Percentiles rank a stretch among this genome's conserved stretches.
phyloP scores from a whole-genome alignment of 2,797 vertebrate species.

The Oryzias dopingdopingensis region DNA sequence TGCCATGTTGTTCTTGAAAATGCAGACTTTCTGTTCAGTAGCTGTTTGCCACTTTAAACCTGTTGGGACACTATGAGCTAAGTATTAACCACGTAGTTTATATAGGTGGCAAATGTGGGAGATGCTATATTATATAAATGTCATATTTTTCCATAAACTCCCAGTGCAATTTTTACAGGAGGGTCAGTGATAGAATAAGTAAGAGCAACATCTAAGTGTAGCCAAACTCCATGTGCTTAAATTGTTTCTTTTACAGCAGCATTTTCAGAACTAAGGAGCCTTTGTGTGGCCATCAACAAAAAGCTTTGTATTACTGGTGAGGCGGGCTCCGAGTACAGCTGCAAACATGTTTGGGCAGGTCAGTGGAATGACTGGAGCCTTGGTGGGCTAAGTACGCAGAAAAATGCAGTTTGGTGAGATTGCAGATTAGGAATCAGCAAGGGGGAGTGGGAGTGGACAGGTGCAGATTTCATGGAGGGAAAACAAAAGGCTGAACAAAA shows the following conservation, averaged over 20 bases:
- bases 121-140: not conserved
- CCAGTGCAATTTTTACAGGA: not conserved
- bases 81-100: constrained; percentile 1
- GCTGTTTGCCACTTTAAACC: constrained; percentile 6
- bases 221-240: constrained; percentile 41
- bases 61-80: not conserved
- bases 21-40: not conserved
- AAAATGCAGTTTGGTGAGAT: constrained; percentile 83
- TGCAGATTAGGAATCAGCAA: constrained; percentile 62
- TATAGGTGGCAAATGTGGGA: not conserved
- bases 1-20: not conserved
- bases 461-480: constrained; percentile 53
- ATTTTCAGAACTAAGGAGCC: constrained; percentile 64
- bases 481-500: constrained; percentile 15
- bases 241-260: constrained; percentile 63
- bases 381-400: constrained; percentile 72
- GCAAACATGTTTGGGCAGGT: constrained; percentile 75
- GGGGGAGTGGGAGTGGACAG: constrained; percentile 30
- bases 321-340: constrained; percentile 64
- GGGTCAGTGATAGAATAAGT: not conserved
- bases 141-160: not conserved
- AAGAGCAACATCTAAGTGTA: not conserved
- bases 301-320: constrained; percentile 65
- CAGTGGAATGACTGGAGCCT: constrained; percentile 75
- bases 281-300: constrained; percentile 73